Evolutionary conservation across 2,797 vertebrate genomes (phyloP), one percentile per base, ranked within the genome.

Genomic region (Eulemur rubriventer): DNA sequence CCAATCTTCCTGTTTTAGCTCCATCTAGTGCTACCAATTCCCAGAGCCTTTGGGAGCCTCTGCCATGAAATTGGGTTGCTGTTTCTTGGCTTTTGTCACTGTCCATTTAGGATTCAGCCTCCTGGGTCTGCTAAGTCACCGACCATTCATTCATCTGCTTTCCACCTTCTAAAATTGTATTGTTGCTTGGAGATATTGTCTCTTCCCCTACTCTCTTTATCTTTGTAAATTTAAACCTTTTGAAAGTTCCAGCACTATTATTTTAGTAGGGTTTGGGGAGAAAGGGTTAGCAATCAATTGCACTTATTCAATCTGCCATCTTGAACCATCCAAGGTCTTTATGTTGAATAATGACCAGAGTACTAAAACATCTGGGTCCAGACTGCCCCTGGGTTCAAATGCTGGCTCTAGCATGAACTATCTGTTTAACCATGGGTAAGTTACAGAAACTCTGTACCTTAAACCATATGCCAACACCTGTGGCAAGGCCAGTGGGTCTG

Each of bases 91-190:
- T 88, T 84, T 95, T 87, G 43, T 73, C 61, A 59, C 1, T 16
- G 17, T 35, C 75, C 50, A 8, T 30, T 76, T 88, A 96, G 35
- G 35, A 81, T 50, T 95, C 52, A 28, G 24, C 8, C 90, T 93
- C 93, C 69, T 35, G 33, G 78, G 30, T 10, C 73, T 85, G 61
- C n/a, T 72, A 79, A 90, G 33, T 67, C 33, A 89, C 14, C 52
- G 43, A 26, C 17, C 30, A 63, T 75, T 92, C 28, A 63, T 61
- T 82, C 86, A 12, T 63, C n/a, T 72, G 43, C 55, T 55, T 91
- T 91, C 89, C 35, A 73, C 48, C 46, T 96, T 91, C 89, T 86
- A 75, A 75, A 86, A 91, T 69, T 89, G 35, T 78, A 41, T 38
- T 55, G n/a, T 70, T 91, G 13, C 57, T 67, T 86, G 41, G 16